Base-by-base conservation (phyloP, 1,140 invertebrate species). In the Drosophila arizonae region DNA sequence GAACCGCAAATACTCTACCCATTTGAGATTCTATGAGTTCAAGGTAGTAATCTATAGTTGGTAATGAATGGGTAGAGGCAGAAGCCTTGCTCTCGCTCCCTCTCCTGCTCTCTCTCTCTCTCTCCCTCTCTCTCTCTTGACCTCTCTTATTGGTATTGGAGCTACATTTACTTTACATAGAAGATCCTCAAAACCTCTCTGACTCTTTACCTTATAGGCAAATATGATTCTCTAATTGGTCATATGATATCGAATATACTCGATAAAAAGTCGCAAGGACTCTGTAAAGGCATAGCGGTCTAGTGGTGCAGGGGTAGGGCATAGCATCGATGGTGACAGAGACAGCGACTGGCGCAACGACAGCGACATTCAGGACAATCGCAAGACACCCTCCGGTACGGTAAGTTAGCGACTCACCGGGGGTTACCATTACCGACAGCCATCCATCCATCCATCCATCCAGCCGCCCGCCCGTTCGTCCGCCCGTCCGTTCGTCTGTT, bases 321-420 rank as follows among this genome's bases (percentile, higher is more conserved):
- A 24, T 24, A 36, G 30, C 30, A 10, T 17, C 52, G 52, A 43
- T 50, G 50, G 60, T 39, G 9, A 15, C 51, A 33, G 51, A 9
- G 62, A n/a, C 5, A 36, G 58, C 24, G 52, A 62, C 33, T 33
- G 33, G 33, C 33, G 33, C 1, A 30, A 6, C 28, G 50, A 54
- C 63, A 39, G 73, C 69, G 68, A 79, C 72, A 63, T 72, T 73
- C 79, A 87, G 69, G 72, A 86, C 79, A 86, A 87, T 82, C 84
- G 76, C 62, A 88, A 87, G 82, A 79, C 84, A 87, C 81, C 82
- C 78, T 81, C 73, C 69, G 82, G 72, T 56, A 76, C 50, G 68
- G 48, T 50, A 70, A 76, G 77, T 79, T 66, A 72, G 65, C 66
- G 17, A 78, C 70, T 81, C 79, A 79, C 71, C 63, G 65, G 66